Conservation (phyloP, 2,113 vertebrate genomes). For the Nannospalax galili region DNA sequence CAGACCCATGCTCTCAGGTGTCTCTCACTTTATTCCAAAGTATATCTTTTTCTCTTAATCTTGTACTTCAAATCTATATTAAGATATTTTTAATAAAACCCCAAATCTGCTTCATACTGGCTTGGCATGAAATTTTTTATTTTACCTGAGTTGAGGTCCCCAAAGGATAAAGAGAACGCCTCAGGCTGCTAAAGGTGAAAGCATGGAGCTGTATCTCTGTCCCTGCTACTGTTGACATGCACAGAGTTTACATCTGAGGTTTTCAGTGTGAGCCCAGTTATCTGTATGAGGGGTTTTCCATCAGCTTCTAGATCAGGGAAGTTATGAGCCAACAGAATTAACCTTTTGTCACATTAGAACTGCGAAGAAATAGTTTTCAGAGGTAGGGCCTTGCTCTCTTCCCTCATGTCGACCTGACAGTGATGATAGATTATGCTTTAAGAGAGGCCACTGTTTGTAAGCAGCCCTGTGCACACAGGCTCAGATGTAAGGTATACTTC, state of each 20-base stretch:
- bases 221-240: background rate
- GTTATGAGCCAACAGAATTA: background rate
- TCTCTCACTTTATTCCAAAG: background rate
- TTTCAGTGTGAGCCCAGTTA: background rate
- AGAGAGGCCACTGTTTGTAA: background rate
- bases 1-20: background rate
- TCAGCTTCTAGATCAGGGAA: background rate
- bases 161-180: background rate
- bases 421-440: background rate
- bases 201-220: no score
- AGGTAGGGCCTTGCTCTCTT: background rate
- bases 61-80: background rate
- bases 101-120: background rate
- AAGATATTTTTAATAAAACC: background rate
- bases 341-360: background rate
- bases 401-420: background rate
- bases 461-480: background rate
- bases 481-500: background rate
- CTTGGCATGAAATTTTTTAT: background rate
- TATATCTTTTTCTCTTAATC: background rate
- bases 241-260: background rate
- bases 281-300: background rate
- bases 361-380: background rate
- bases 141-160: background rate
- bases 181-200: background rate